phyloP scores from a whole-genome alignment of 2,888 invertebrate species.

The Rhogogaster chlorosoma region DNA sequence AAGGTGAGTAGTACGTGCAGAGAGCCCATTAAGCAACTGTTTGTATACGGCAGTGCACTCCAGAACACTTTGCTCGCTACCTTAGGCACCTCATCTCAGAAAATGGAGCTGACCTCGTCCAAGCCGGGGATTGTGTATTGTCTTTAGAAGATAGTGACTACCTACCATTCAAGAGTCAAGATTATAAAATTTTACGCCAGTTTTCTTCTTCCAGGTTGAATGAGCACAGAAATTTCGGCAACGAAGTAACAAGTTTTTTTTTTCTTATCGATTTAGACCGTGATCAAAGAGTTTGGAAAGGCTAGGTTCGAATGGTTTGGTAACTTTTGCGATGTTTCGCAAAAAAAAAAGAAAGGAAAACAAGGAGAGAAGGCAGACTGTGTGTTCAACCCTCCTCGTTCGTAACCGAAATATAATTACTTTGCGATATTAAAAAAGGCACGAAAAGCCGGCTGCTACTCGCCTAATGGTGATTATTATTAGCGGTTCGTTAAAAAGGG shows the following conservation, averaged over 20 bases:
- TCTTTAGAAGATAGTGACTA: neutral
- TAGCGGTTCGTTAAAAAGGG: neutral
- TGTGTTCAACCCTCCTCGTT: neutral
- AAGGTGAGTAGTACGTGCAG: slow-evolving; percentile 49
- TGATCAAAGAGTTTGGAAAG: neutral
- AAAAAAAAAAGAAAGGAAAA: neutral
- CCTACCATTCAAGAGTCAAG: neutral
- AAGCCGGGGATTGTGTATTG: neutral
- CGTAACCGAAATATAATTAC: slow-evolving; percentile 15
- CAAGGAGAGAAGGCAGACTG: neutral
- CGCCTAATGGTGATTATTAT: slow-evolving; percentile 26
- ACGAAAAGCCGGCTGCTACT: neutral
- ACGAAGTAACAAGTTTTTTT: neutral
- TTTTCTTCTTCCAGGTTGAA: neutral
- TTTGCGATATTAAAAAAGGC: neutral
- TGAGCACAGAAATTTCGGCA: neutral
- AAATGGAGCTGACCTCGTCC: slow-evolving; percentile 61
- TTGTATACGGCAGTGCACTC: slow-evolving; percentile 62
- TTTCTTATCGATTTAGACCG: too few relatives aligned
- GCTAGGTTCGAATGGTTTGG: neutral
- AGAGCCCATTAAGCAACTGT: slow-evolving; percentile 65
- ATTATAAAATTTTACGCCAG: neutral
- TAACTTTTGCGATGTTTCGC: neutral
- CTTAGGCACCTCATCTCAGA: slow-evolving; percentile 63
- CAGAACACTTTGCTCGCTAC: slow-evolving; percentile 58